Conservation (phyloP, 2,888 invertebrate species). For the Mellilla xanthometata region DNA sequence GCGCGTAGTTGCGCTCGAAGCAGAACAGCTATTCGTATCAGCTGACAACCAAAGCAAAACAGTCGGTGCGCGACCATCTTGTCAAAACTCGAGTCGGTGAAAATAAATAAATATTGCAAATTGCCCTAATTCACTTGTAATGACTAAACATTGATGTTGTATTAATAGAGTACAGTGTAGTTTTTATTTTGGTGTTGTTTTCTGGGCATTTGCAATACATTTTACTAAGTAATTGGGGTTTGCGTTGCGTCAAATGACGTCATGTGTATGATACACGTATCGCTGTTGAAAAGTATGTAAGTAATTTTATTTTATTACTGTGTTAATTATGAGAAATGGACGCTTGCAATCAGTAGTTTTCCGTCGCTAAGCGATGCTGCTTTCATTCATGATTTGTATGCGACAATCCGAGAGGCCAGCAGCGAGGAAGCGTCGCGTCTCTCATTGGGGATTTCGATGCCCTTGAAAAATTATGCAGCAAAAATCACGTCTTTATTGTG, state of each 20-base stretch:
- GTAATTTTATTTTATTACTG: constrained; percentile 77
- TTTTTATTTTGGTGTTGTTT: constrained; percentile 68
- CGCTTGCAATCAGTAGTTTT: constrained; percentile 49
- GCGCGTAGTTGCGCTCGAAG: constrained; percentile 50
- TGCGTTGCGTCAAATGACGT: constrained; percentile 82
- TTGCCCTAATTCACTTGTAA: constrained; percentile 75
- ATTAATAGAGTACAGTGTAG: constrained; percentile 71
- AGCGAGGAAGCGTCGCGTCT: constrained; percentile 31
- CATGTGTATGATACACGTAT: constrained; percentile 83
- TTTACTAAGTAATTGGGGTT: constrained; percentile 79
- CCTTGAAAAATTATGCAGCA: constrained; percentile 82
- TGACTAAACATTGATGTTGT: constrained; percentile 70
- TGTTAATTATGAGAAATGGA: constrained; percentile 61
- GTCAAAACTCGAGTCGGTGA: constrained; percentile 81
- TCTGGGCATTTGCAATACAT: constrained; percentile 65
- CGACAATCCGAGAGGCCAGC: constrained; percentile 40
- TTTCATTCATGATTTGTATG: constrained; percentile 73
- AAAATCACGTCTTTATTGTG: constrained; percentile 65
- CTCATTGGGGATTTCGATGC: constrained; percentile 55
- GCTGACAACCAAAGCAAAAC: constrained; percentile 84
- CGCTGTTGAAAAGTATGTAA: constrained; percentile 78
- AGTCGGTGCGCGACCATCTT: constrained; percentile 84
- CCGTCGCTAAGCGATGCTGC: constrained; percentile 44
- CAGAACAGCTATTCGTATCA: constrained; percentile 76
- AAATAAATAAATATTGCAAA: constrained; percentile 81